A percentile compares a stretch with the other conserved stretches of the same genome.
phyloP scores from a whole-genome alignment of 2,113 vertebrate genomes.

The Physeter macrocephalus region DNA sequence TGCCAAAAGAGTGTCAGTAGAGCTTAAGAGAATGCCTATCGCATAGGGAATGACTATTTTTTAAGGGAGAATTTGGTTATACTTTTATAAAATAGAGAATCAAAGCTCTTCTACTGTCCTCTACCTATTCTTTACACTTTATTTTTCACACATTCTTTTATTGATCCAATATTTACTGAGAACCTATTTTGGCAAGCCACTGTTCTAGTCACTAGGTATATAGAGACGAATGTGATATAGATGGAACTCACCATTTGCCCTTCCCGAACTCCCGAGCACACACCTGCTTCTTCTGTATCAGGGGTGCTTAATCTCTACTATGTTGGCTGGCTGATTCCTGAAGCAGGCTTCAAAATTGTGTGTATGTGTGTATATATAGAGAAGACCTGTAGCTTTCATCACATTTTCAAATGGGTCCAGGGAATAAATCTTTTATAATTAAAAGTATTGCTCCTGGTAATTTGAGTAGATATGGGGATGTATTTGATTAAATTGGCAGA shows the following conservation, averaged over 20 bases:
- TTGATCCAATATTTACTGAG: not conserved
- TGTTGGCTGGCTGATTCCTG: not conserved
- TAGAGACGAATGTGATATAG: not conserved
- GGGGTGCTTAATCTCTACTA: not conserved
- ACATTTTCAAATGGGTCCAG: not conserved
- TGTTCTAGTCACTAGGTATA: not conserved
- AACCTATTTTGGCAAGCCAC: not conserved
- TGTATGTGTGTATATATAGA: not conserved
- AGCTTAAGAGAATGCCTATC: not conserved
- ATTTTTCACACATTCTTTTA: not conserved
- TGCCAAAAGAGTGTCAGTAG: not conserved
- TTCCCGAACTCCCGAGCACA: accelerated
- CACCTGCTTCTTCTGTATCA: not conserved
- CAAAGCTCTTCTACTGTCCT: not conserved
- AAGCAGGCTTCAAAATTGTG: not conserved
- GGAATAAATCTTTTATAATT: not conserved
- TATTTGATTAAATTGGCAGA: constrained; percentile 6
- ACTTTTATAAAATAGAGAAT: not conserved
- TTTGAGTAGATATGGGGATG: not conserved
- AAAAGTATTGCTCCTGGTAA: not conserved
- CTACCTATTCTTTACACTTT: not conserved
- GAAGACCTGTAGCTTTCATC: not conserved
- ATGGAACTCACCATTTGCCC: not conserved
- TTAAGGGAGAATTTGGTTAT: not conserved
- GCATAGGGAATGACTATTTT: not conserved